Evolutionary conservation across 2,113 vertebrate genomes (phyloP).

Genomic region (Orthonyx spaldingii): DNA sequence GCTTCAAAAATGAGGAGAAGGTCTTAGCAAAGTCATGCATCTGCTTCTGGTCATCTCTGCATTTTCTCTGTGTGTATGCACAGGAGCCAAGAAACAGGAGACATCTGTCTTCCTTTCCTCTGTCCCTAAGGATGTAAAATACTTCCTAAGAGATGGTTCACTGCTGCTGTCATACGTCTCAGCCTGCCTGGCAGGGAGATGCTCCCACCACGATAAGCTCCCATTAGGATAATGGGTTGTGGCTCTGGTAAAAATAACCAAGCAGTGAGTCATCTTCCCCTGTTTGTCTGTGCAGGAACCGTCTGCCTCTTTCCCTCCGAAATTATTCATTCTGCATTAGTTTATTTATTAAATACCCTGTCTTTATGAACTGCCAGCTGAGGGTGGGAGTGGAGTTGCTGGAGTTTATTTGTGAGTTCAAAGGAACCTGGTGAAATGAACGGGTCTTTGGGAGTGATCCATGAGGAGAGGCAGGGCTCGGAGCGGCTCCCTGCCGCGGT

Average conservation of each 20-base stretch:
- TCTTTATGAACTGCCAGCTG: not conserved
- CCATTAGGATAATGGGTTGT: not conserved
- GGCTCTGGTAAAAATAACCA: constrained; percentile 17
- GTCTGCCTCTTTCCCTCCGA: not conserved
- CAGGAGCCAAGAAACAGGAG: not conserved
- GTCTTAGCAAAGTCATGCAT: not conserved
- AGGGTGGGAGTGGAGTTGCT: not conserved
- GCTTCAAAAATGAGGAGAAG: not conserved
- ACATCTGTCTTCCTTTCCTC: not conserved
- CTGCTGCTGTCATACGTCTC: not conserved
- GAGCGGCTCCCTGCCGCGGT: rapidly evolving
- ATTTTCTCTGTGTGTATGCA: rapidly evolving
- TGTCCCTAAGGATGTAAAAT: not conserved
- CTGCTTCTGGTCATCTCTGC: not conserved
- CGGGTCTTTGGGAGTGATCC: not conserved
- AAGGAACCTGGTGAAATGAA: not conserved
- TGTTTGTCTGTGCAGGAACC: not conserved
- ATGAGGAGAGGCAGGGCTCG: rapidly evolving
- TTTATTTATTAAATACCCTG: not conserved
- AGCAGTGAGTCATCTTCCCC: not conserved
- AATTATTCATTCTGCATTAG: constrained; percentile 5
- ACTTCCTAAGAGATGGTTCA: not conserved
- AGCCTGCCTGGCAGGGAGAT: not conserved
- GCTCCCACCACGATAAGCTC: not conserved
- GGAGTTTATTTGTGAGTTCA: not conserved